Evolutionary conservation across 2,113 vertebrate genomes (phyloP).

Genomic region (Pithys albifrons): DNA sequence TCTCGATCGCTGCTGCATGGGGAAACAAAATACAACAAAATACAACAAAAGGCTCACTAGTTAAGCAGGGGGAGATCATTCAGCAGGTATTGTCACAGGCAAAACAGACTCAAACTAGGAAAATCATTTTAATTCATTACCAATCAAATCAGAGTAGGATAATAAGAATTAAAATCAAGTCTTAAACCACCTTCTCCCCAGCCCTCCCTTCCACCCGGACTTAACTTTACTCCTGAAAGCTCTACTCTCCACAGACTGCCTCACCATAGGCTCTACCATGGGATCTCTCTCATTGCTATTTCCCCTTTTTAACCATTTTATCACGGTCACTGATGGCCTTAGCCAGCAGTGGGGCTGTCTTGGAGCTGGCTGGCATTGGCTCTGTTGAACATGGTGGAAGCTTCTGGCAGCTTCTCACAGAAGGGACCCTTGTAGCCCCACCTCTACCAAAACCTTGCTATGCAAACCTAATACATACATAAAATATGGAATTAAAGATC

Average conservation of each 20-base stretch:
- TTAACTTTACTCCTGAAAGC: background rate
- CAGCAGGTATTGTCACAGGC: accelerated
- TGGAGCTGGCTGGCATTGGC: background rate
- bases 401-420: background rate
- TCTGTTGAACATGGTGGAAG: background rate
- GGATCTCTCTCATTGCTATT: background rate
- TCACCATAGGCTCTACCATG: background rate
- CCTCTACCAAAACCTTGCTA: background rate
- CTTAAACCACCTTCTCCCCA: background rate
- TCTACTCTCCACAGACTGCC: background rate
- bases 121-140: background rate
- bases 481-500: background rate
- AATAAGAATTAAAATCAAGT: background rate
- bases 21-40: background rate
- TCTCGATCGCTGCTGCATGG: background rate
- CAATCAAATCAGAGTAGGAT: background rate
- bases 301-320: background rate
- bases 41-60: background rate
- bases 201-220: background rate
- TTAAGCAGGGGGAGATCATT: background rate
- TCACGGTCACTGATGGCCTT: accelerated
- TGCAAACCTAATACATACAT: background rate
- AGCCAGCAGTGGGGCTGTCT: background rate
- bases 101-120: background rate
- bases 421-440: background rate